A percentile compares a stretch with the other conserved stretches of the same genome.
Conservation (phyloP, 1,140 invertebrate species). For the Ceratosolen solmsi region DNA sequence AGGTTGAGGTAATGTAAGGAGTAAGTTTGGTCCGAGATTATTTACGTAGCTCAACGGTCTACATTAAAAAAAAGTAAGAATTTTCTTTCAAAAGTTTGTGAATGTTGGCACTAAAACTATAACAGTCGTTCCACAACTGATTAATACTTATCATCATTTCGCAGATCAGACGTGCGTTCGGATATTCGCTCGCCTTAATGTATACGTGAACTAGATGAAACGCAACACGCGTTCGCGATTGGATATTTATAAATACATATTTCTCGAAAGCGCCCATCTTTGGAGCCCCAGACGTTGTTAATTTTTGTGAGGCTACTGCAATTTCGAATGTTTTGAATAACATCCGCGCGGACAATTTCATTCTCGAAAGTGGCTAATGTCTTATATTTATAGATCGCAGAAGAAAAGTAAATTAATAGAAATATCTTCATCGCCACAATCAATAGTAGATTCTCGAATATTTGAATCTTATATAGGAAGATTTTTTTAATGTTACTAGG, state of each 20-base stretch:
- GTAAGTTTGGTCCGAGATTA: no score
- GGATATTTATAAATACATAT: slow-evolving; percentile 1
- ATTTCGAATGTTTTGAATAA: slow-evolving; percentile 10
- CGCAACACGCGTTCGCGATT: not conserved
- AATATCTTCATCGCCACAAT: no score
- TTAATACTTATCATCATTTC: not conserved
- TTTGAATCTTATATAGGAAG: no score
- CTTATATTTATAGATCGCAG: not conserved
- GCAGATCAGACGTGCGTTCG: not conserved
- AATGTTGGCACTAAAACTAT: no score
- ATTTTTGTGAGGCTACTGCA: not conserved
- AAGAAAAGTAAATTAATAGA: not conserved
- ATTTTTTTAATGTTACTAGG: no score
- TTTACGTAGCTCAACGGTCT: no score
- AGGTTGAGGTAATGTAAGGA: no score
- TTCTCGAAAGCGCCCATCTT: not conserved
- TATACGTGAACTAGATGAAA: not conserved
- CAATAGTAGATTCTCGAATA: no score
- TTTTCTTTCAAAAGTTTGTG: no score
- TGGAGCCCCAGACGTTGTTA: not conserved
- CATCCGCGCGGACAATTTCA: not conserved
- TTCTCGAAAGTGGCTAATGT: not conserved
- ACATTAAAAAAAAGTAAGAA: no score
- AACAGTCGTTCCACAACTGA: no score
- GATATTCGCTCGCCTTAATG: not conserved